Evolutionary conservation across 1,140 invertebrate species (phyloP).

Genomic region (Medauroidea extradentata): DNA sequence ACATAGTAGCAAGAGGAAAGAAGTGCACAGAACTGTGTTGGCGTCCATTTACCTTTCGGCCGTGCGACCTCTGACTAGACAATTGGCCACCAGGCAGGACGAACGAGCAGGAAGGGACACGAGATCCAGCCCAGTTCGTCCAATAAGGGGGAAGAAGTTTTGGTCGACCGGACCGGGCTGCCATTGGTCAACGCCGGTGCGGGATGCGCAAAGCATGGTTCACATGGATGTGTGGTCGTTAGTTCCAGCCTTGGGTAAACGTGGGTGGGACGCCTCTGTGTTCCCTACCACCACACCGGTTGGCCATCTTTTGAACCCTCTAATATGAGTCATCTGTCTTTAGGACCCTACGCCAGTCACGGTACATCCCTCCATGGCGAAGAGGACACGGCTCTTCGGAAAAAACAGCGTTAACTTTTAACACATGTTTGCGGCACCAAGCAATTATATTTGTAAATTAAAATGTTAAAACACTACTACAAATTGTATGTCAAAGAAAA

Average conservation of each 20-base stretch:
- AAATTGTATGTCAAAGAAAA: too few species aligned
- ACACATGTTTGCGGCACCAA: conserved; percentile 9
- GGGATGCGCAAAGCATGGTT: background rate
- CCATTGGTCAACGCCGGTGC: conserved; percentile 11
- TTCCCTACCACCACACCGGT: conserved; percentile 8
- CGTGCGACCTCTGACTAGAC: conserved; percentile 10
- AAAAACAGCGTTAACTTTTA: conserved; percentile 47
- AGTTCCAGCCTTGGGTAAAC: conserved; percentile 12
- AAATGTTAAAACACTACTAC: too few species aligned
- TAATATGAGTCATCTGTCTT: conserved; percentile 38
- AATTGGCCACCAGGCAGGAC: conserved; percentile 10
- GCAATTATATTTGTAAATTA: background rate
- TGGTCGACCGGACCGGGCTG: conserved; percentile 8
- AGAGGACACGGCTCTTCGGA: conserved; percentile 52
- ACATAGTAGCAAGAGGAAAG: conserved; percentile 11
- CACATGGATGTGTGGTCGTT: too few species aligned
- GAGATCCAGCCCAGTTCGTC: conserved; percentile 8
- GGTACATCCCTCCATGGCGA: conserved; percentile 44
- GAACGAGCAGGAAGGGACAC: conserved; percentile 7
- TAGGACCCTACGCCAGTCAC: conserved; percentile 44
- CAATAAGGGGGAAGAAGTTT: conserved; percentile 8
- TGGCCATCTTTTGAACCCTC: conserved; percentile 8
- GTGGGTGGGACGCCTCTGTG: conserved; percentile 9
- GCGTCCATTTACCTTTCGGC: conserved; percentile 18
- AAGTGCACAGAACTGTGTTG: conserved; percentile 14